Evolutionary conservation across 2,888 invertebrate genomes (phyloP).

Genomic region (Thera obeliscata): DNA sequence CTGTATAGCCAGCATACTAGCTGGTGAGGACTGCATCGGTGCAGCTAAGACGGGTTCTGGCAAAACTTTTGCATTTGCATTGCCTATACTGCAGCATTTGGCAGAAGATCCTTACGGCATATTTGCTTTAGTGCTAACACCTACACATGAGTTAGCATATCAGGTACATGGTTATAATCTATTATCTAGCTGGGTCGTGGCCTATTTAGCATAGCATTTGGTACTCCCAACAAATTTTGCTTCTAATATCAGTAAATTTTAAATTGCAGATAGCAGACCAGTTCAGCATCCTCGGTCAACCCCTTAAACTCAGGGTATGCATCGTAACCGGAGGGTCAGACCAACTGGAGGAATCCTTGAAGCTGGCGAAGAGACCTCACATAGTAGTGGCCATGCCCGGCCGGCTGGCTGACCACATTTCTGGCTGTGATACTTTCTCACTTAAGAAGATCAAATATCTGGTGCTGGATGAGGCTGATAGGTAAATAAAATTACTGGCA

Average conservation of each 20-base stretch:
- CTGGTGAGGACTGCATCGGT: constrained; percentile 95
- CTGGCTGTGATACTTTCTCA: constrained; percentile 92
- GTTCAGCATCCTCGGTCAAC: constrained; percentile 95
- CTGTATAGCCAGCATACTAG: constrained; percentile 91
- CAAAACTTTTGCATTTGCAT: constrained; percentile 98
- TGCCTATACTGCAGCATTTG: constrained; percentile 95
- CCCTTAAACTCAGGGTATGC: constrained; percentile 91
- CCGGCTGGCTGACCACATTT: constrained; percentile 95
- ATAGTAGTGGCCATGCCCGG: constrained; percentile 99
- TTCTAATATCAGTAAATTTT: not conserved
- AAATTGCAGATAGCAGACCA: constrained; percentile 94
- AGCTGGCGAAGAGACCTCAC: constrained; percentile 93
- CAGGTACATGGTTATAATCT: constrained; percentile 80
- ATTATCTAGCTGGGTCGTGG: too few species aligned
- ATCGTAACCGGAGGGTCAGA: constrained; percentile 98
- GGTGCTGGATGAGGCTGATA: constrained; percentile 98
- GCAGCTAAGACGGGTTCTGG: constrained; percentile 99
- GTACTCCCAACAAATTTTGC: too few species aligned
- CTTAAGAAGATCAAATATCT: constrained; percentile 92
- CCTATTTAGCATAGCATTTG: too few species aligned
- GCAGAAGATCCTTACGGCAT: constrained; percentile 98
- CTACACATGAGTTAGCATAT: constrained; percentile 96
- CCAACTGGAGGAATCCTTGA: constrained; percentile 94
- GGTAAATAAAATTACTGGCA: constrained; percentile 60
- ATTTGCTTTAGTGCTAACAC: constrained; percentile 96